phyloP scores from a whole-genome alignment of 2,113 vertebrate species.

The Indicator maculatus region DNA sequence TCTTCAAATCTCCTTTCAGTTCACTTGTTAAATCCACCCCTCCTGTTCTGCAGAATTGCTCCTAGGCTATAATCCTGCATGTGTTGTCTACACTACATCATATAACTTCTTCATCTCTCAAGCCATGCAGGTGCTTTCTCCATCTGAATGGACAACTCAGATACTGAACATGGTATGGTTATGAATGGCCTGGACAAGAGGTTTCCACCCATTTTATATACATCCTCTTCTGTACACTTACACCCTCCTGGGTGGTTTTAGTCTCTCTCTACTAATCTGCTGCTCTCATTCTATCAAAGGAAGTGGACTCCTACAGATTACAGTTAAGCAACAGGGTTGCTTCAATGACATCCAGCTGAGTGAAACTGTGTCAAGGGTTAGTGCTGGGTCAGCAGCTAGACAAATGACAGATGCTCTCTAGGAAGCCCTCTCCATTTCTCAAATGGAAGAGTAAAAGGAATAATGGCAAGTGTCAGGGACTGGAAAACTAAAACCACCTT shows the following conservation, averaged over 20 bases:
- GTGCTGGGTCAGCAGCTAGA: too few relatives aligned
- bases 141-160: fast-evolving
- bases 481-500: too few relatives aligned
- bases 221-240: not conserved
- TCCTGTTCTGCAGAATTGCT: not conserved
- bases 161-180: fast-evolving
- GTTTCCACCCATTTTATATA: not conserved
- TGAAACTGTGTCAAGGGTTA: not conserved
- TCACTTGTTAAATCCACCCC: not conserved
- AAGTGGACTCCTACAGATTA: not conserved
- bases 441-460: too few relatives aligned
- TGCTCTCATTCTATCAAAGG: not conserved
- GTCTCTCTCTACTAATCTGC: not conserved
- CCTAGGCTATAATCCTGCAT: not conserved
- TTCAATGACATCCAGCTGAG: not conserved
- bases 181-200: not conserved
- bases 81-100: not conserved
- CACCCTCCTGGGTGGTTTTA: not conserved
- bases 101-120: not conserved
- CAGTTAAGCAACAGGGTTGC: not conserved
- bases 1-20: constrained; percentile 1
- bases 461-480: too few relatives aligned
- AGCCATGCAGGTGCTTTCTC: not conserved
- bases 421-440: too few relatives aligned
- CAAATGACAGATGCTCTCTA: too few relatives aligned